phyloP scores from a whole-genome alignment of 2,888 invertebrate species.

The Globia sparganii region DNA sequence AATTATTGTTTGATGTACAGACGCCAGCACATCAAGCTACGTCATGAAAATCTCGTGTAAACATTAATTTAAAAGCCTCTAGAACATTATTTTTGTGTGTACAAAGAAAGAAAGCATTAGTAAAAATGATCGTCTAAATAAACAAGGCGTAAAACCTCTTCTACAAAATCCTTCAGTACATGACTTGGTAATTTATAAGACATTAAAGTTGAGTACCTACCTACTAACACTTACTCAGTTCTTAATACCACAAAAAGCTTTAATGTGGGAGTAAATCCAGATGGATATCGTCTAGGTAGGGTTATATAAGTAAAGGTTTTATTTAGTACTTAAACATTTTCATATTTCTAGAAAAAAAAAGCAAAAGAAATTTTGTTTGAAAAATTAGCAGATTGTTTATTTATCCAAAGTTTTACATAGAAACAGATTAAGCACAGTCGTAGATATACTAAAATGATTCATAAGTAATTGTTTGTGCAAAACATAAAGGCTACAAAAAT shows the following conservation, averaged over 20 bases:
- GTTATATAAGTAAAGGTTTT: neutral
- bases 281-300: neutral
- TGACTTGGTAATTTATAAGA: conserved; percentile 37
- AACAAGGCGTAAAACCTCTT: conserved; percentile 10
- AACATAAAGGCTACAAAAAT: neutral
- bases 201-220: conserved; percentile 27
- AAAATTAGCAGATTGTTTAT: no score
- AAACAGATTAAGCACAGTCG: no score
- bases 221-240: conserved; percentile 2
- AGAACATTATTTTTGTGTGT: neutral
- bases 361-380: neutral
- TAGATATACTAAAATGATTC: no score
- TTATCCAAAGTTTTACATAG: no score
- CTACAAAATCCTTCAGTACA: conserved; percentile 5
- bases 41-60: neutral
- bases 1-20: no score
- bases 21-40: no score
- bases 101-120: conserved; percentile 4
- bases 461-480: neutral
- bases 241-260: conserved; percentile 25
- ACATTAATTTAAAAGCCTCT: neutral
- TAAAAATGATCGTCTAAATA: neutral
- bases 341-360: neutral
- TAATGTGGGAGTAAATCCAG: conserved; percentile 4
- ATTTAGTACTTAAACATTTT: neutral